Conservation (phyloP, 2,888 invertebrate genomes). For the Nyleta sp. region DNA sequence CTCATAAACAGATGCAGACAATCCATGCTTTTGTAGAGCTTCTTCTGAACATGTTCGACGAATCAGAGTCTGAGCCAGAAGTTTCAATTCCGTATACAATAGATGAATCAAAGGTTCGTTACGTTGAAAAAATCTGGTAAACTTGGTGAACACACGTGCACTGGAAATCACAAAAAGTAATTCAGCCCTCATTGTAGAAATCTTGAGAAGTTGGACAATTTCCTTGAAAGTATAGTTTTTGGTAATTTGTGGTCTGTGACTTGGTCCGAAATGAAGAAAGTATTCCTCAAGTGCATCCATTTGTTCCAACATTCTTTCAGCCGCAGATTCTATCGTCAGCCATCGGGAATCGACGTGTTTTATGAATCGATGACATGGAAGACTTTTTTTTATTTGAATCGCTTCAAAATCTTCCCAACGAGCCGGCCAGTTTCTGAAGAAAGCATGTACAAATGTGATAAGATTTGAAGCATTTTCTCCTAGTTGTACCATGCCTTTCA, state of each 20-base stretch:
- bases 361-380: slow-evolving; percentile 41
- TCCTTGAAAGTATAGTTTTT: slow-evolving; percentile 19
- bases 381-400: slow-evolving; percentile 30
- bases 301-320: slow-evolving; percentile 47
- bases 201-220: slow-evolving; percentile 12
- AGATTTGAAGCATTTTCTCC: slow-evolving; percentile 31
- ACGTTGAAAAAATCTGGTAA: slow-evolving; percentile 52
- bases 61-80: slow-evolving; percentile 26
- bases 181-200: slow-evolving; percentile 33
- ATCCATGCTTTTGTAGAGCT: slow-evolving; percentile 12
- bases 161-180: slow-evolving; percentile 41
- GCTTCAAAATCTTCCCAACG: slow-evolving; percentile 45
- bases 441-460: slow-evolving; percentile 31
- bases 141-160: slow-evolving; percentile 26
- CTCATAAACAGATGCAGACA: slow-evolving; percentile 7
- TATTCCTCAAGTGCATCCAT: slow-evolving; percentile 32
- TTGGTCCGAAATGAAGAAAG: slow-evolving; percentile 22
- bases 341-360: slow-evolving; percentile 46
- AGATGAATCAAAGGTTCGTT: slow-evolving; percentile 62
- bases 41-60: slow-evolving; percentile 16
- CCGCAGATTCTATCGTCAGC: slow-evolving; percentile 32
- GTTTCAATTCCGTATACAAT: slow-evolving; percentile 34
- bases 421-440: slow-evolving; percentile 26
- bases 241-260: background rate
- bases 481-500: slow-evolving; percentile 41